Evolutionary conservation across 2,888 invertebrate species (phyloP).

Genomic region (Uropetala carovei): DNA sequence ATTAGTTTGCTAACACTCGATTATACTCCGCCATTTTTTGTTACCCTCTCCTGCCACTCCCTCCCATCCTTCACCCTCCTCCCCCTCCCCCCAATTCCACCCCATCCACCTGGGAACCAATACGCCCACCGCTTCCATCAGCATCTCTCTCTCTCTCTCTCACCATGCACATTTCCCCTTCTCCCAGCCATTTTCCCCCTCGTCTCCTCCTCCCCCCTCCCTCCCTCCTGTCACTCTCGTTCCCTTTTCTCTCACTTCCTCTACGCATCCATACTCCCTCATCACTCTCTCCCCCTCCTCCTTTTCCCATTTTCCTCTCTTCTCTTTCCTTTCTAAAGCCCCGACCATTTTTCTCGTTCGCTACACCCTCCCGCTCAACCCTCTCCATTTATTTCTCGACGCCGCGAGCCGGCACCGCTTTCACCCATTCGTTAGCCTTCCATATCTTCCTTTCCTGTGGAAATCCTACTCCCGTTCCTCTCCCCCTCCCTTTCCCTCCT

Average conservation of each 20-base stretch:
- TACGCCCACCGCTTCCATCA: too few relatives aligned
- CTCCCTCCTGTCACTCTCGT: too few relatives aligned
- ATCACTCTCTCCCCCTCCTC: too few relatives aligned
- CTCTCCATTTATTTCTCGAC: constrained; percentile 23
- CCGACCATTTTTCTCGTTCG: constrained; percentile 12
- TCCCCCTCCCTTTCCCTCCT: neutral
- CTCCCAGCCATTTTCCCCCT: too few relatives aligned
- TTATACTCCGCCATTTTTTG: neutral
- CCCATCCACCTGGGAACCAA: too few relatives aligned
- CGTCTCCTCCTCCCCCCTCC: too few relatives aligned
- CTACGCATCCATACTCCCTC: too few relatives aligned
- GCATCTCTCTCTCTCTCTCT: too few relatives aligned
- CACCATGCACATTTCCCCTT: too few relatives aligned
- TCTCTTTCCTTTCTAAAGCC: neutral
- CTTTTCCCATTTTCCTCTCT: too few relatives aligned
- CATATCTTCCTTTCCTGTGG: constrained; percentile 16
- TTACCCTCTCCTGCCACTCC: neutral
- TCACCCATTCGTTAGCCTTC: constrained; percentile 29
- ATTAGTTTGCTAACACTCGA: constrained; percentile 21
- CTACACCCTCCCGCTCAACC: neutral
- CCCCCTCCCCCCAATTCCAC: neutral
- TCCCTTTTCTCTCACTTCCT: neutral
- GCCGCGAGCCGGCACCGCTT: neutral
- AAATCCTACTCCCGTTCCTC: constrained; percentile 14
- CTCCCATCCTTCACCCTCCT: neutral